Evolutionary conservation across 2,797 vertebrate genomes (phyloP).

Genomic region (Acrocephalus scirpaceus): DNA sequence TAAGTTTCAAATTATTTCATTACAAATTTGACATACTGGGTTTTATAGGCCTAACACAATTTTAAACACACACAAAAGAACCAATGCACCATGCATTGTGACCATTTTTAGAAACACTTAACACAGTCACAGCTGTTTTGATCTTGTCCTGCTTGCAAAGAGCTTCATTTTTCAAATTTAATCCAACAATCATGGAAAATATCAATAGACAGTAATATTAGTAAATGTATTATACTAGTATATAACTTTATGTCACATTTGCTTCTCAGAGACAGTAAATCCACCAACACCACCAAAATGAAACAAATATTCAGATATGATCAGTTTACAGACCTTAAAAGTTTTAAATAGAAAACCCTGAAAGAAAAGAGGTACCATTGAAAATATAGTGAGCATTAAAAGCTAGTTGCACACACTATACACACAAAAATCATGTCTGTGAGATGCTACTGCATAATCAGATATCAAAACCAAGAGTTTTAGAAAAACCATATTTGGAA

Average conservation of each 20-base stretch:
- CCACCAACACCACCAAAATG: slow-evolving; percentile 66
- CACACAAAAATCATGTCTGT: not conserved
- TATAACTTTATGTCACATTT: slow-evolving; percentile 45
- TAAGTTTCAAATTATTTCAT: slow-evolving; percentile 42
- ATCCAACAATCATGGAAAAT: slow-evolving; percentile 35
- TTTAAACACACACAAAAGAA: slow-evolving; percentile 41
- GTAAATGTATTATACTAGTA: not conserved
- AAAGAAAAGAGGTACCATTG: not conserved
- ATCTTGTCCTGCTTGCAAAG: slow-evolving; percentile 11
- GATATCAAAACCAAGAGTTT: not conserved
- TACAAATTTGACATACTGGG: slow-evolving; percentile 49
- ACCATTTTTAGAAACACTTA: slow-evolving; percentile 54
- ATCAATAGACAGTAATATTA: slow-evolving; percentile 33
- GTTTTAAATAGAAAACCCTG: slow-evolving; percentile 12
- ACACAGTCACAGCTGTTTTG: slow-evolving; percentile 36
- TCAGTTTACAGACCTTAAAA: not conserved
- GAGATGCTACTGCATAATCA: not conserved
- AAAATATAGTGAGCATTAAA: not conserved
- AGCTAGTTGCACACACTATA: not conserved
- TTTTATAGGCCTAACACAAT: slow-evolving; percentile 36
- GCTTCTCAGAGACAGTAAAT: slow-evolving; percentile 69
- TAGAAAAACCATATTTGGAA: not conserved
- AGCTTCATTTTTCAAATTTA: slow-evolving; percentile 21
- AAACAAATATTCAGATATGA: slow-evolving; percentile 57
- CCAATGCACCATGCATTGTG: not conserved